Evolutionary conservation across 2,797 vertebrate species (phyloP).

Genomic region (Lutjanus campechanus): DNA sequence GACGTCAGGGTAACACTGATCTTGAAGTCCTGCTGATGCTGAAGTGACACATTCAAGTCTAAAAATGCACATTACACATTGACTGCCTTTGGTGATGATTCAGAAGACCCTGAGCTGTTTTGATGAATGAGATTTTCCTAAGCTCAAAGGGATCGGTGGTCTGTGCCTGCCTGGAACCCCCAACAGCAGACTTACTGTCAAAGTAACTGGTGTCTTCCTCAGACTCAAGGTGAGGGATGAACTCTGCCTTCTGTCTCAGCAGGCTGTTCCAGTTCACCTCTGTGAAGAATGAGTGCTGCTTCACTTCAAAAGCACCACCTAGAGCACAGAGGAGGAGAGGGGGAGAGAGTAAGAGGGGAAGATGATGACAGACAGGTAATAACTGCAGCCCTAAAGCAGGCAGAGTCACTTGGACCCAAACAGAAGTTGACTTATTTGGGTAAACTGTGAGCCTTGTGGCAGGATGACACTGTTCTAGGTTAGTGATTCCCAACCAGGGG

Average conservation of each 20-base stretch:
- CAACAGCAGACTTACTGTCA: conserved; percentile 87
- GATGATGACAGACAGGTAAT: conserved; percentile 22
- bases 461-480: conserved; percentile 16
- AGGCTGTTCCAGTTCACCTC: conserved; percentile 93
- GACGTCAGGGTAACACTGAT: too few relatives aligned
- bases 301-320: conserved; percentile 92
- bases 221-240: conserved; percentile 93
- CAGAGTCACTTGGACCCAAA: conserved; percentile 16
- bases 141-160: not conserved
- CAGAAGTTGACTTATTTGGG: conserved; percentile 34
- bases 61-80: conserved; percentile 2
- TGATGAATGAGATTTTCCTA: conserved; percentile 14
- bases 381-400: conserved; percentile 12
- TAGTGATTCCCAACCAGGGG: conserved; percentile 4
- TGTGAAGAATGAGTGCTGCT: conserved; percentile 92
- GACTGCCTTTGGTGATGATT: conserved; percentile 10
- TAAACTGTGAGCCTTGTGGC: conserved; percentile 17
- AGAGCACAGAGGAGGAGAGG: not conserved
- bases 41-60: not conserved
- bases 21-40: too few relatives aligned
- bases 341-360: not conserved
- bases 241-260: conserved; percentile 94
- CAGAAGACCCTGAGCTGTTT: conserved; percentile 21
- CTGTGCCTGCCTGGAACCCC: not conserved
- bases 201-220: conserved; percentile 97